phyloP scores from a whole-genome alignment of 2,888 invertebrate genomes.

The Dryocosmus kuriphilus region DNA sequence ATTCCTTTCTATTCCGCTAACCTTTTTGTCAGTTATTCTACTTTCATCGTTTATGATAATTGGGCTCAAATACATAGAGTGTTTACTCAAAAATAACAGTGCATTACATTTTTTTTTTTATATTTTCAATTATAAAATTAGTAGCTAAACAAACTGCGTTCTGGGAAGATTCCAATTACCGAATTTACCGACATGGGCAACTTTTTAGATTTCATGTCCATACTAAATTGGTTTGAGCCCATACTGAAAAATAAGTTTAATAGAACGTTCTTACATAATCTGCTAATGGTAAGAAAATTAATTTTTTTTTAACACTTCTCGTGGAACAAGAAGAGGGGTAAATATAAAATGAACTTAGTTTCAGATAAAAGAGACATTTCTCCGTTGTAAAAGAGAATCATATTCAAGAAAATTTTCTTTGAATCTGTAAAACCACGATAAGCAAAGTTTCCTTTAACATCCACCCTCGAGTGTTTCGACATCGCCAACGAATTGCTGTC shows the following conservation, averaged over 20 bases:
- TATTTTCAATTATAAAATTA: too few species aligned
- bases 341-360: background rate
- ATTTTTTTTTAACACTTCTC: too few species aligned
- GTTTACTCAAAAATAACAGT: background rate
- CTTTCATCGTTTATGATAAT: constrained; percentile 4
- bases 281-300: too few species aligned
- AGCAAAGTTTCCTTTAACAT: constrained; percentile 37
- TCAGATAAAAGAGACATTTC: background rate
- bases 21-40: constrained; percentile 2
- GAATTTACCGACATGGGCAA: too few species aligned
- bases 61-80: background rate
- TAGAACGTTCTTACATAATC: too few species aligned
- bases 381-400: background rate
- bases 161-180: too few species aligned
- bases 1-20: constrained; percentile 28
- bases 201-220: too few species aligned
- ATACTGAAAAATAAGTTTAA: too few species aligned
- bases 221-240: too few species aligned
- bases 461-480: constrained; percentile 19
- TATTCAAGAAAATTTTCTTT: constrained; percentile 21
- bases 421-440: constrained; percentile 19
- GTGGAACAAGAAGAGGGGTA: too few species aligned
- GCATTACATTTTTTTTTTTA: background rate
- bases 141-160: too few species aligned
- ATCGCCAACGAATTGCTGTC: constrained; percentile 34